Evolutionary conservation across 1,140 invertebrate genomes (phyloP), one percentile per base, ranked within the genome.

Genomic region (Charaxes varanes): DNA sequence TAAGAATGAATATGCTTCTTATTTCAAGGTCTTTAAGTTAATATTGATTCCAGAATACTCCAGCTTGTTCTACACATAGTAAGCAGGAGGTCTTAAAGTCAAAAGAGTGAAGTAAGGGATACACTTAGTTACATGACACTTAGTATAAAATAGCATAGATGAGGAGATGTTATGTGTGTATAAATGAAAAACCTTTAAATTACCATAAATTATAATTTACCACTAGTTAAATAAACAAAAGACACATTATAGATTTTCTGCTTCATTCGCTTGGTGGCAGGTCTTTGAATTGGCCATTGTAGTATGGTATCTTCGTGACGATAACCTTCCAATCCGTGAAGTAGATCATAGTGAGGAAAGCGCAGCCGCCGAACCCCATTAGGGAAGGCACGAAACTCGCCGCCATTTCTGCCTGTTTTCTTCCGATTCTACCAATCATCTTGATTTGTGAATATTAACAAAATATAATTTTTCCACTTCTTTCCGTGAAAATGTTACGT

Each of bases 261-360:
- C 5, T 8, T 36, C 56, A 40, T 43, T 53, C 48, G 12, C 13
- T 32, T 18, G 7, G 44, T 28, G 41, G 50, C 32, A 85, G 68
- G 48, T 86, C 76, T 4, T 86, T 68, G 64, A 90, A 94, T 80
- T 94, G 94, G 35, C 87, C 86, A 52, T 86, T 86, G 67, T 94
- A 94, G 66, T 87, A 92, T 11, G 93, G 93, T 24, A 94, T 69
- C 61, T 91, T 89, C 55, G 90, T 84, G 21, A 90, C 76, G 41
- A 94, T 71, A 6, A 88, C 54, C 76, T 90, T 91, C 93, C 93
- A 94, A 56, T 94, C 93, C 0, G 92, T 93, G 31, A 92, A 86
- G 67, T 92, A 94, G 5, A 90, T 68, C 2, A 91, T 18, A 0
- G 65, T 79, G 6, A 88, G 44, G 35, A 83, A 82, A 24, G 85